Evolutionary conservation across 2,113 vertebrate species (phyloP).

Genomic region (Vireo altiloquus): DNA sequence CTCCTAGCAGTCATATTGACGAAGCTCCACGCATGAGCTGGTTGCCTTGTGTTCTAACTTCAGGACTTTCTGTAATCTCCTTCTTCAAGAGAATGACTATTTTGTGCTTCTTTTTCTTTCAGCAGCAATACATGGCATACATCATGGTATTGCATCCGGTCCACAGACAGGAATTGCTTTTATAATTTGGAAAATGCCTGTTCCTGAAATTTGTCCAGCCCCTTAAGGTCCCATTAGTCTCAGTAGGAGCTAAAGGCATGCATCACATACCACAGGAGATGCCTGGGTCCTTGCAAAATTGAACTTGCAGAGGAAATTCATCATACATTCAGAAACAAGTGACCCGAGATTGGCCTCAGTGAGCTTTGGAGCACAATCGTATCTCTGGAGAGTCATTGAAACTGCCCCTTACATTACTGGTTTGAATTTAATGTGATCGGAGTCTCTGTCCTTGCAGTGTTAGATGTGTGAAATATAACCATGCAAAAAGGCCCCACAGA

Average conservation of each 20-base stretch:
- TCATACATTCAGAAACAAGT: conserved; percentile 9
- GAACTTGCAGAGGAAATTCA: background rate
- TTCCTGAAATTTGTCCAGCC: background rate
- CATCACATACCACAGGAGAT: background rate
- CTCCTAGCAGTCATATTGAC: background rate
- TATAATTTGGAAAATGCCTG: background rate
- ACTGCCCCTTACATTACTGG: background rate
- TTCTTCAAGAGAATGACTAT: background rate
- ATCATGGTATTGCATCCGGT: background rate
- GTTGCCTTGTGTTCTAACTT: background rate
- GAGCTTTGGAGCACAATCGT: background rate
- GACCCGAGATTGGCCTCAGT: conserved; percentile 9
- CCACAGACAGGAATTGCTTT: conserved; percentile 13
- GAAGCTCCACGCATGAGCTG: background rate
- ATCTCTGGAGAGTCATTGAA: background rate
- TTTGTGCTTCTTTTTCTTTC: background rate
- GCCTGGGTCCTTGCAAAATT: background rate
- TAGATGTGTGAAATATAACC: background rate
- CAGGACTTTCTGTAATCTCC: background rate
- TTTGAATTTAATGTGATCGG: background rate
- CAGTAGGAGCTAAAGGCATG: background rate
- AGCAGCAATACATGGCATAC: background rate
- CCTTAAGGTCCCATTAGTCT: background rate
- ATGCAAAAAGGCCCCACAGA: background rate
- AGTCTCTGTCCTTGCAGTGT: background rate